Conservation (phyloP, 2,888 invertebrate species). For the Laspeyria flexula region DNA sequence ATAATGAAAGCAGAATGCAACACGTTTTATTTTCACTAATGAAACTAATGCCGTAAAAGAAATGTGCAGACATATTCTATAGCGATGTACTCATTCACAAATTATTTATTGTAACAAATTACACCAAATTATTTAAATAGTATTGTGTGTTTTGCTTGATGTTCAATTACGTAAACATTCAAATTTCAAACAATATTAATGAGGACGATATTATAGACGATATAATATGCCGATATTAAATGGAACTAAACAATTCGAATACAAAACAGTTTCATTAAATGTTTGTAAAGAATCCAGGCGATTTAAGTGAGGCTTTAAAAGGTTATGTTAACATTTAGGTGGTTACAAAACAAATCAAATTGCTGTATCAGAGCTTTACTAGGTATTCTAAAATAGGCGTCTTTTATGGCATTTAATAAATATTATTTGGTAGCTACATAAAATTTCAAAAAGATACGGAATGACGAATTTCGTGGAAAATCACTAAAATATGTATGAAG, state of each 20-base stretch:
- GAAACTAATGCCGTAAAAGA: conserved; percentile 39
- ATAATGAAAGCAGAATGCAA: conserved; percentile 55
- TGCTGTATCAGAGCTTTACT: conserved; percentile 6
- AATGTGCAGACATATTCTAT: conserved; percentile 27
- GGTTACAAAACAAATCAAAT: conserved; percentile 29
- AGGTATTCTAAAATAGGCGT: background rate
- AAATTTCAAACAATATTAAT: conserved; percentile 16
- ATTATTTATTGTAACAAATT: conserved; percentile 37
- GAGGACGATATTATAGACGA: too few relatives aligned
- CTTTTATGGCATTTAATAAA: background rate
- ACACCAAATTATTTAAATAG: conserved; percentile 19
- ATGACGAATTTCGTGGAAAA: conserved; percentile 20
- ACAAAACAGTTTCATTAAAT: conserved; percentile 59
- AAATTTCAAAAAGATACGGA: conserved; percentile 1
- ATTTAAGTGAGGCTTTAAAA: conserved; percentile 37
- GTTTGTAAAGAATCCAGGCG: conserved; percentile 44
- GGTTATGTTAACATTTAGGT: conserved; percentile 36
- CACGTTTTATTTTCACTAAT: conserved; percentile 48
- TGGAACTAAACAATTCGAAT: conserved; percentile 73
- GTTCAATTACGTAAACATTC: conserved; percentile 14
- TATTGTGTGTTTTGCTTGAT: conserved; percentile 23
- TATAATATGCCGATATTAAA: conserved; percentile 57
- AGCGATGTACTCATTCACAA: conserved; percentile 19
- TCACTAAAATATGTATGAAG: conserved; percentile 44
- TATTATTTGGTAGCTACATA: background rate